These are phyloP conservation scores for Egretta garzetta DNA, from an alignment of 2,113 vertebrate species.

Conservation along the genomic window DNA sequence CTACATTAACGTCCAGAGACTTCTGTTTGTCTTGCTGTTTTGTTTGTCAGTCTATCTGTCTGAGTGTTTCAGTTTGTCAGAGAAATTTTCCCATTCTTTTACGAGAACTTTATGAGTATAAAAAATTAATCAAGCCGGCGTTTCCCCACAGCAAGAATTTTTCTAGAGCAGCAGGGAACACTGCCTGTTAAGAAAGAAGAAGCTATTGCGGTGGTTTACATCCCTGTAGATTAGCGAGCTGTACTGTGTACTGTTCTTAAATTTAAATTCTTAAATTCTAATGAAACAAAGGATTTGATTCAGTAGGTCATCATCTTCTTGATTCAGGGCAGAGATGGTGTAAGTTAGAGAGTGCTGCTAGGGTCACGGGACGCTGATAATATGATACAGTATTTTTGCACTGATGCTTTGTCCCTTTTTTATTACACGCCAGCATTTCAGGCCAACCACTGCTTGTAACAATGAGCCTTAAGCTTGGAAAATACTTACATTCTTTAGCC, in stretches of 20 bases:
- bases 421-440: slow-evolving; percentile 22
- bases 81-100: slow-evolving; percentile 2
- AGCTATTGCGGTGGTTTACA: neutral
- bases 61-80: neutral
- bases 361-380: neutral
- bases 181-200: neutral
- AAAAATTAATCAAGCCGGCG: neutral
- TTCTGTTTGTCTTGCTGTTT: neutral
- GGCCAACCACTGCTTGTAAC: slow-evolving; percentile 41
- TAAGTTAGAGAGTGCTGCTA: neutral
- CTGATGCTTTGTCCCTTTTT: neutral
- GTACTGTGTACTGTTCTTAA: neutral
- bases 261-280: neutral
- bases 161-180: neutral
- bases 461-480: slow-evolving; percentile 64
- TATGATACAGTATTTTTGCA: neutral
- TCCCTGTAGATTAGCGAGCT: neutral
- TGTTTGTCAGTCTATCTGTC: neutral
- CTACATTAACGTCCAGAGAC: neutral
- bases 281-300: neutral
- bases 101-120: neutral
- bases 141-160: neutral
- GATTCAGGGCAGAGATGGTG: neutral
- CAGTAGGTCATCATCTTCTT: neutral
- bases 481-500: slow-evolving; percentile 42